phyloP scores from a whole-genome alignment of 2,113 vertebrate species.

The Zonotrichia leucophrys region DNA sequence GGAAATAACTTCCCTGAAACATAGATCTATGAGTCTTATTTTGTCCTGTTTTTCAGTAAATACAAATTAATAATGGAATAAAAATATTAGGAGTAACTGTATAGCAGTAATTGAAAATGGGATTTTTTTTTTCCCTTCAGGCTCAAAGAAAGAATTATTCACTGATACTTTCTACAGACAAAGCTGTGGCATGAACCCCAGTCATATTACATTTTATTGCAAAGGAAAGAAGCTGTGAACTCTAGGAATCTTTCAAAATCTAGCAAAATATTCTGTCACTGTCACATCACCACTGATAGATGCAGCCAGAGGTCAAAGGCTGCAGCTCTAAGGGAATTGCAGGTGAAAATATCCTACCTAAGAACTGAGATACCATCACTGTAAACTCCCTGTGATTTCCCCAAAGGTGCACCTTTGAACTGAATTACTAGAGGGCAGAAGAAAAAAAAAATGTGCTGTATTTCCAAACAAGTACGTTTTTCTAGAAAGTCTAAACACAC shows the following conservation, averaged over 20 bases:
- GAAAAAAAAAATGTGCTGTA: not conserved
- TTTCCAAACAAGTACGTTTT: not conserved
- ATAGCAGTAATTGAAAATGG: not conserved
- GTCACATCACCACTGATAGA: conserved; percentile 82
- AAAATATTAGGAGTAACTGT: not conserved
- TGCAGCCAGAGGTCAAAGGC: conserved; percentile 82
- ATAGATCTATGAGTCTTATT: not conserved
- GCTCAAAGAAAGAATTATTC: not conserved
- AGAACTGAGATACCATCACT: conserved; percentile 40
- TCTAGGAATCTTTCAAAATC: conserved; percentile 68
- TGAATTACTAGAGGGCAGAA: conserved; percentile 16
- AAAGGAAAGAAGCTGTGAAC: conserved; percentile 69
- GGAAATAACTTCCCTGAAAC: not conserved
- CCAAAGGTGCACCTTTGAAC: conserved; percentile 40
- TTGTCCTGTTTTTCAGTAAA: not conserved
- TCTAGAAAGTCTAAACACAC: not conserved
- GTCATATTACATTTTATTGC: conserved; percentile 40
- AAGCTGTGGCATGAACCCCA: not conserved
- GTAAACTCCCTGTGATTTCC: conserved; percentile 48
- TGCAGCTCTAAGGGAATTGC: conserved; percentile 72
- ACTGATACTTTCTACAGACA: not conserved
- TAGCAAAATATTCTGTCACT: conserved; percentile 75
- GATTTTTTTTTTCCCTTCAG: not conserved
- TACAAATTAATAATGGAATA: not conserved
- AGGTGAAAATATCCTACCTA: conserved; percentile 65